These are phyloP conservation scores for Cryptoprocta ferox DNA, from an alignment of 2,797 vertebrate species.

Conservation along the genomic window DNA sequence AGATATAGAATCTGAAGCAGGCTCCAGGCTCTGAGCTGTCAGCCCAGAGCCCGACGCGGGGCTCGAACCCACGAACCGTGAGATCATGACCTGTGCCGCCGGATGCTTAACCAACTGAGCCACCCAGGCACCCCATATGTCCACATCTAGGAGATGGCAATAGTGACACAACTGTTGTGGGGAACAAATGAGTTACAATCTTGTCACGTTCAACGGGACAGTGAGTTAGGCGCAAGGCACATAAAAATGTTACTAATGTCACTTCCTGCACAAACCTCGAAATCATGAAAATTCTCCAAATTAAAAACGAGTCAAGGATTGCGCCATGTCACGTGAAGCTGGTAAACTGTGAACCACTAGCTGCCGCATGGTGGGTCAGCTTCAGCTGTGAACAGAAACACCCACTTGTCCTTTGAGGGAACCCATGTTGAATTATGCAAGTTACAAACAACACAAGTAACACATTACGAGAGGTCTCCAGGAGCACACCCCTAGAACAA, in stretches of 20 bases:
- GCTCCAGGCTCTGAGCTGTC: too few species aligned
- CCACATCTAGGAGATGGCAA: background rate
- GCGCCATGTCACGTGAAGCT: too few species aligned
- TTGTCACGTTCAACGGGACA: background rate
- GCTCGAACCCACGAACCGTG: too few species aligned
- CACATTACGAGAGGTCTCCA: background rate
- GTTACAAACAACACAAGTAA: background rate
- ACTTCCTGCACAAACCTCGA: background rate
- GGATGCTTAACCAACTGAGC: too few species aligned
- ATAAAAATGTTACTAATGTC: background rate
- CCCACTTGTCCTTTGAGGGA: background rate
- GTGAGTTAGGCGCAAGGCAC: background rate
- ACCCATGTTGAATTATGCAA: background rate
- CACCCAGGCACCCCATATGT: too few species aligned
- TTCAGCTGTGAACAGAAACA: background rate
- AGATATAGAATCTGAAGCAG: too few species aligned
- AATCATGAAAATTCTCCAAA: background rate
- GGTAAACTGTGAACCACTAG: background rate
- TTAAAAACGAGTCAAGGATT: background rate
- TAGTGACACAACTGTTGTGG: background rate
- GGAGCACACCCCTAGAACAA: background rate
- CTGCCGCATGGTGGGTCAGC: accelerated
- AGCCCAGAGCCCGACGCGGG: too few species aligned
- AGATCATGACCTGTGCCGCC: too few species aligned
- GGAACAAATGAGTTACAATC: background rate